Evolutionary conservation across 2,888 invertebrate genomes (phyloP).

Genomic region (Panzeria rudis): DNA sequence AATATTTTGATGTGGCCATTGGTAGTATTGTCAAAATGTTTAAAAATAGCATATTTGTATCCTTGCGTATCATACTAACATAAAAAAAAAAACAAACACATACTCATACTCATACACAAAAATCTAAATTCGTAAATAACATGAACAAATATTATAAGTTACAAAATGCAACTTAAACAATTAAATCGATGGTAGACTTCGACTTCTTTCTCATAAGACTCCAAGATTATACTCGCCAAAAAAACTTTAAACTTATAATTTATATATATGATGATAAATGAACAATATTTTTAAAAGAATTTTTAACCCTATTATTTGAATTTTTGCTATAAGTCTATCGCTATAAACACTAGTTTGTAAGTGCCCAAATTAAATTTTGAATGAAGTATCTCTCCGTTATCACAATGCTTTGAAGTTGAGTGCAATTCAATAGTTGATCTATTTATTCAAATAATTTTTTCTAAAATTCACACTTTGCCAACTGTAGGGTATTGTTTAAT

Average conservation of each 20-base stretch:
- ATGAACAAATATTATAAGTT: too few species aligned
- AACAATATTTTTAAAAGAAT: too few species aligned
- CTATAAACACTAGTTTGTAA: too few species aligned
- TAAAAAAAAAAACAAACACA: background rate
- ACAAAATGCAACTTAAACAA: background rate
- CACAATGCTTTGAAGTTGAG: background rate
- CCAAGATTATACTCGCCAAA: too few species aligned
- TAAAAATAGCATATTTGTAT: background rate
- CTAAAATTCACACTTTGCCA: too few species aligned
- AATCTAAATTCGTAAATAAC: background rate
- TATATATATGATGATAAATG: too few species aligned
- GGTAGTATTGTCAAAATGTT: slow-evolving; percentile 4
- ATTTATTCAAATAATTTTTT: background rate
- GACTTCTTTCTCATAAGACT: background rate
- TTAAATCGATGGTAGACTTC: background rate
- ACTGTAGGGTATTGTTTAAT: background rate
- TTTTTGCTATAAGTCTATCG: too few species aligned
- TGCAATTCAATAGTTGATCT: background rate
- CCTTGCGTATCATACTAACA: background rate
- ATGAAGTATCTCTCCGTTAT: too few species aligned
- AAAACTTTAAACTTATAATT: too few species aligned
- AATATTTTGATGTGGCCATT: slow-evolving; percentile 22
- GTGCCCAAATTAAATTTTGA: too few species aligned
- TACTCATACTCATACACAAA: too few species aligned
- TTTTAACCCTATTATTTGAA: too few species aligned